Percentiles rank a stretch among this genome's conserved stretches.
Conservation (phyloP, 1,140 invertebrate species). For the Drosophila pallidifrons region DNA sequence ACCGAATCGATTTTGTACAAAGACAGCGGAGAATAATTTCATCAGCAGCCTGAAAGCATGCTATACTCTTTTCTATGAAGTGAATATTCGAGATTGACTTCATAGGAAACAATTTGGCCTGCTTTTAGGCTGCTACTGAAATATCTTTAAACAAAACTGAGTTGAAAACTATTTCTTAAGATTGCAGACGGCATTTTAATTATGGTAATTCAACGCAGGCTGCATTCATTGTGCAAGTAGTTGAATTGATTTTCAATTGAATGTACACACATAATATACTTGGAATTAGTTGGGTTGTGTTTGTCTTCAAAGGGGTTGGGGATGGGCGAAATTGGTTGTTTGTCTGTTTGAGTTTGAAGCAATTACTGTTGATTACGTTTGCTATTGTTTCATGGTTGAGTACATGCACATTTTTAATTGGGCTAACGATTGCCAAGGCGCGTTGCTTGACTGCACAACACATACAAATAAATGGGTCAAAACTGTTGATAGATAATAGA, state of each 20-base stretch:
- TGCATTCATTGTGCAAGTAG: background rate
- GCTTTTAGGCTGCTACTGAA: background rate
- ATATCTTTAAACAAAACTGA: background rate
- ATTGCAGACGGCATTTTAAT: slow-evolving; percentile 5
- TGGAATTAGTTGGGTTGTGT: slow-evolving; percentile 21
- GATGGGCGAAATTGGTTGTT: slow-evolving; percentile 7
- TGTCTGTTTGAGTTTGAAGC: slow-evolving; percentile 45
- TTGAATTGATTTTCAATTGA: slow-evolving; percentile 8
- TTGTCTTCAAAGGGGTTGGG: background rate
- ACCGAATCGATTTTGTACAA: background rate
- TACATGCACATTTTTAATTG: slow-evolving; percentile 46
- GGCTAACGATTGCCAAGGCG: background rate
- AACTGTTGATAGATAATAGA: slow-evolving; percentile 19
- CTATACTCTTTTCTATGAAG: too few species aligned
- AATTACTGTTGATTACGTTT: slow-evolving; percentile 67
- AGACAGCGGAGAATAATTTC: too few species aligned
- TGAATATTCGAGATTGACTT: too few species aligned
- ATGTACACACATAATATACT: slow-evolving; percentile 13
- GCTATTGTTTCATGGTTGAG: slow-evolving; percentile 55
- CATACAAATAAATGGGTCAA: background rate
- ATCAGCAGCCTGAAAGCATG: too few species aligned
- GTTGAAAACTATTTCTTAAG: too few species aligned
- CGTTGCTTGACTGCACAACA: background rate
- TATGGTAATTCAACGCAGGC: slow-evolving; percentile 11
- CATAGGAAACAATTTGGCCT: background rate